A percentile compares a stretch with the other conserved stretches of the same genome.
Conservation (phyloP, 2,888 invertebrate genomes). For the Pandemis corylana region DNA sequence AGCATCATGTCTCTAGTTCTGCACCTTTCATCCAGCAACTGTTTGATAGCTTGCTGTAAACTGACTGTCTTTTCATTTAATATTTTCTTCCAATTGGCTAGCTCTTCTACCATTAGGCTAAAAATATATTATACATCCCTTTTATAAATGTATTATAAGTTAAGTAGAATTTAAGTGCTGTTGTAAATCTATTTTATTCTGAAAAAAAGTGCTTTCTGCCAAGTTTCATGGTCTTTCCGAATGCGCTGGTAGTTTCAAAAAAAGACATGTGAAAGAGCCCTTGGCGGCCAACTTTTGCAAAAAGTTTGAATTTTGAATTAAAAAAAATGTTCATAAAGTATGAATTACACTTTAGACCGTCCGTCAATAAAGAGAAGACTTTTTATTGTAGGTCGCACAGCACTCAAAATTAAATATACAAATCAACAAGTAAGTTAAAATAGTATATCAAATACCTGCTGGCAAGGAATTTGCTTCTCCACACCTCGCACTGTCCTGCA, state of each 20-base stretch:
- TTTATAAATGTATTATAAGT: background rate
- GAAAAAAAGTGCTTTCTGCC: too few species aligned
- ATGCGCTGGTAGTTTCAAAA: too few species aligned
- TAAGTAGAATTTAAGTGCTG: too few species aligned
- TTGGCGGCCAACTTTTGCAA: too few species aligned
- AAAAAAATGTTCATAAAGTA: background rate
- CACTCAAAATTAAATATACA: background rate
- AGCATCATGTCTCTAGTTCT: constrained; percentile 86
- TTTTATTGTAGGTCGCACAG: too few species aligned
- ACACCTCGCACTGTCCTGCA: constrained; percentile 97
- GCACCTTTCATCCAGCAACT: constrained; percentile 88
- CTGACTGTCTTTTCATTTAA: constrained; percentile 89
- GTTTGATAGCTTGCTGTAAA: constrained; percentile 88
- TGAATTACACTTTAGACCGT: too few species aligned
- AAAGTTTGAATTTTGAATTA: too few species aligned
- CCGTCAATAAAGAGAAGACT: too few species aligned
- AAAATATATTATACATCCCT: constrained; percentile 49
- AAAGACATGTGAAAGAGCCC: too few species aligned
- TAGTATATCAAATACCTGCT: constrained; percentile 87
- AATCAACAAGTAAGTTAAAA: background rate
- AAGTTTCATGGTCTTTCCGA: too few species aligned
- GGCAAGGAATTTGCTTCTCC: constrained; percentile 98
- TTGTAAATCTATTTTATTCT: too few species aligned
- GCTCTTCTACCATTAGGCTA: constrained; percentile 96
- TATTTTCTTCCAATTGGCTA: constrained; percentile 94